Percentiles rank a stretch among this genome's conserved stretches.
phyloP scores from a whole-genome alignment of 2,113 vertebrate genomes.

The Lichenostomus cassidix region DNA sequence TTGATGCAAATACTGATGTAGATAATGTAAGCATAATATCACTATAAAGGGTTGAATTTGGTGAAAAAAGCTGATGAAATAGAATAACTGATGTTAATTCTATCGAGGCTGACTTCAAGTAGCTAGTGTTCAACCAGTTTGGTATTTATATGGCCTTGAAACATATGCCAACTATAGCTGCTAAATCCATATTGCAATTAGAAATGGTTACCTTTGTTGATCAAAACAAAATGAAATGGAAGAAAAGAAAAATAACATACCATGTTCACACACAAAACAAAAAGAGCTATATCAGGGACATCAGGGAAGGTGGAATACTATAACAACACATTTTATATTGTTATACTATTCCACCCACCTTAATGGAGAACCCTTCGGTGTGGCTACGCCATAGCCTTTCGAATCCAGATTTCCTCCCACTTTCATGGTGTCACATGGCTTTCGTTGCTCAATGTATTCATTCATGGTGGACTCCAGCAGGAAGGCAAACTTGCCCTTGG shows the following conservation, averaged over 20 bases:
- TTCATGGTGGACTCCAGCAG: constrained; percentile 99
- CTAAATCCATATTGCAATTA: constrained; percentile 50
- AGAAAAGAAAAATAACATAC: constrained; percentile 80
- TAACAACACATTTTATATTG: constrained; percentile 97
- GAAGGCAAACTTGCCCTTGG: constrained; percentile 99
- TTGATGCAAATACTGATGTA: constrained; percentile 28
- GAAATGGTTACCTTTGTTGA: constrained; percentile 77
- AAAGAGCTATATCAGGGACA: constrained; percentile 86
- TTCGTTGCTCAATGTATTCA: constrained; percentile 98
- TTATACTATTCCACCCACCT: constrained; percentile 99
- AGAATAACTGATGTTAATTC: constrained; percentile 12
- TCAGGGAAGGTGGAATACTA: constrained; percentile 99
- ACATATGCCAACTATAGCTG: constrained; percentile 46
- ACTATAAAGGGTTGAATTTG: not conserved
- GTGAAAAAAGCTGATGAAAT: constrained; percentile 50
- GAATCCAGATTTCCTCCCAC: constrained; percentile 99
- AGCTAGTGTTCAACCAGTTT: constrained; percentile 80
- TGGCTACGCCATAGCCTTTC: constrained; percentile 98
- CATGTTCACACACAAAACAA: constrained; percentile 81
- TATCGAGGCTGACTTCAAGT: constrained; percentile 58
- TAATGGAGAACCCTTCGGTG: constrained; percentile 99
- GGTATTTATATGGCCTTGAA: constrained; percentile 83
- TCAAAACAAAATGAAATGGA: constrained; percentile 76
- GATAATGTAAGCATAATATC: constrained; percentile 6
- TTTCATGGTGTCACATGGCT: constrained; percentile 99